phyloP scores from a whole-genome alignment of 2,113 vertebrate genomes.

The western clawed frog (Xenopus tropicalis) region UCB_Xtro_10.0 CM004447.2:82691501-82692000 shows the following conservation, averaged over 20 bases:
- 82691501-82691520: no score
- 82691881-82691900: constrained; percentile 72
- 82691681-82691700: no score
- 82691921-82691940: constrained; percentile 78
- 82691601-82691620: no score
- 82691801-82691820: constrained; percentile 58
- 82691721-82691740: not conserved
- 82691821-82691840: constrained; percentile 64
- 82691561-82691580: no score
- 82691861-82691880: constrained; percentile 78
- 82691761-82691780: constrained; percentile 51
- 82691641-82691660: no score
- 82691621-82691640: no score
- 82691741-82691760: constrained; percentile 18
- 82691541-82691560: no score
- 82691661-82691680: no score
- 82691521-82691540: no score
- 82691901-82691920: constrained; percentile 64
- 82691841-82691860: constrained; percentile 78
- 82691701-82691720: not conserved
- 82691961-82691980: constrained; percentile 76
- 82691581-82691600: no score
- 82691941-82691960: constrained; percentile 79
- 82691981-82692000: constrained; percentile 74
- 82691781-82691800: constrained; percentile 53